Evolutionary conservation across 2,888 invertebrate genomes (phyloP).

Genomic region (Diploptera punctata): DNA sequence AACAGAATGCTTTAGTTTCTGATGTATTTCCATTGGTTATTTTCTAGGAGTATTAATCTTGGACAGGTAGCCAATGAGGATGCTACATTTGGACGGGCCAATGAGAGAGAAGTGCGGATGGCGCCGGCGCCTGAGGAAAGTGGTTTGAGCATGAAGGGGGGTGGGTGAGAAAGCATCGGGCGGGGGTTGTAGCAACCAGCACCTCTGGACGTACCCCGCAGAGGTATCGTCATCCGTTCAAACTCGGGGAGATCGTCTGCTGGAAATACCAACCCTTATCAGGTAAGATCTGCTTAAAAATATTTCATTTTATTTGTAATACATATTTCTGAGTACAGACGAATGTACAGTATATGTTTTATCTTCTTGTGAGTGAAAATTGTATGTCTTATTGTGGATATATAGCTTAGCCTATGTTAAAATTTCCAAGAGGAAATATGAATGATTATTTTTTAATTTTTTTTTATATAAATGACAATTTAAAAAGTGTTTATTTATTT

Average conservation of each 20-base stretch:
- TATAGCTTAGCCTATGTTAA: no score
- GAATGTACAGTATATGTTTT: no score
- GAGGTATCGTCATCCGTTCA: not conserved
- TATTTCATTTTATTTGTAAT: no score
- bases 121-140: constrained; percentile 59
- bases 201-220: constrained; percentile 13
- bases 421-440: no score
- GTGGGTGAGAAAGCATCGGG: constrained; percentile 9
- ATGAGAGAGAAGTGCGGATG: constrained; percentile 56
- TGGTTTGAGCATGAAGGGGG: not conserved
- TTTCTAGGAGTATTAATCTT: constrained; percentile 23
- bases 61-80: constrained; percentile 11
- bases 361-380: no score
- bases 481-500: no score
- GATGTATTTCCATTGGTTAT: constrained; percentile 30
- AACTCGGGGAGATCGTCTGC: not conserved
- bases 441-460: no score
- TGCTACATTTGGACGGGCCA: constrained; percentile 55
- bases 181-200: constrained; percentile 16
- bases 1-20: constrained; percentile 19
- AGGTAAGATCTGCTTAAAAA: not conserved
- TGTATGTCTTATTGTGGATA: no score
- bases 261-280: not conserved
- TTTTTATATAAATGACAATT: no score
- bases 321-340: no score